Base-by-base conservation (phyloP, 2,797 vertebrate species). In the Chlorospingus flavigularis region DNA sequence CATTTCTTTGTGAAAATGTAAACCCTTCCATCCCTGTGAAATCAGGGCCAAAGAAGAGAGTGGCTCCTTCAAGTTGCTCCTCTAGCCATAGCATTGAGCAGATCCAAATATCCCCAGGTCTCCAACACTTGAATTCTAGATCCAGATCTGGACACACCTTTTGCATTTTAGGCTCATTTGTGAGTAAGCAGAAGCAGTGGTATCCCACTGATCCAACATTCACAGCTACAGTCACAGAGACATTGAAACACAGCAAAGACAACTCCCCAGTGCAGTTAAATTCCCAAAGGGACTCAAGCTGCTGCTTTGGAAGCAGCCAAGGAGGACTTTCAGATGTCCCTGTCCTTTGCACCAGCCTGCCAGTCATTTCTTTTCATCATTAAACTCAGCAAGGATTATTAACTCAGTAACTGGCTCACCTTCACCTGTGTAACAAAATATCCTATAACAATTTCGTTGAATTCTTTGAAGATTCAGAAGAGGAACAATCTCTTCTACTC, bases 321-420 rank as follows among this genome's bases (percentile, higher is more conserved):
- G 76, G 62, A 92, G 92, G 62, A 61, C 3, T 91, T 92, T 95
- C 63, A 92, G 77, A 94, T 87, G 60, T 67, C 55, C 70, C 66
- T 40, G 60, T 63, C 77, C 85, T 95, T 96, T 92, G 63, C 88
- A 89, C 65, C 3, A 2, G 57, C 55, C 95, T 93, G 60, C n/a
- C 75, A 77, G 74, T 86, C 55, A 90, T 48, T 90, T 76, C 83
- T 94, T 96, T 95, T 95, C 89, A 93, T 96, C 86, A 92, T 94
- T 90, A 94, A 92, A 91, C 75, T 86, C 83, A 87, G 70, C 37
- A 89, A 94, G 92, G 50, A 63, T 92, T 84, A 94, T 94, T 94
- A 96, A 86, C 55, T 81, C 65, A 70, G 88, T 58, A 94, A 91
- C 54, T 78, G 54, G 35, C 68, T 96, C 88, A 94, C 80, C 74